A percentile compares a stretch with the other conserved stretches of the same genome.
Evolutionary conservation across 2,113 vertebrate genomes (phyloP).

Genomic region (Hepsetus odoe): DNA sequence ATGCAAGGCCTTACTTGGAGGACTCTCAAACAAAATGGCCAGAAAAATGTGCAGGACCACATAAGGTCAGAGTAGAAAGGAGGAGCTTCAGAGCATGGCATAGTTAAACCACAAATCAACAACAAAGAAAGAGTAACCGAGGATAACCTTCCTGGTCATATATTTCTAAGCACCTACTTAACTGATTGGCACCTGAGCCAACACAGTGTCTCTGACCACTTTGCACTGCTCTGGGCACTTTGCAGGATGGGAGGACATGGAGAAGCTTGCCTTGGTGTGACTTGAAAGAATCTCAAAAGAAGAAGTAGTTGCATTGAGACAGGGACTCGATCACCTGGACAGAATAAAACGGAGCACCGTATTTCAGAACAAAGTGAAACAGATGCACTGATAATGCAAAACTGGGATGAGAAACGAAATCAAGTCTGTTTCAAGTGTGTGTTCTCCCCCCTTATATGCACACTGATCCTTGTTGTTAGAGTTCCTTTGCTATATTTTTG

Average conservation of each 20-base stretch:
- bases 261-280: slow-evolving; percentile 11
- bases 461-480: slow-evolving; percentile 68
- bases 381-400: slow-evolving; percentile 53
- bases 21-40: slow-evolving; percentile 11
- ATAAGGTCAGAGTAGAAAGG: not conserved
- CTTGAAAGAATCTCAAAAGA: slow-evolving; percentile 25
- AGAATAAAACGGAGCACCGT: slow-evolving; percentile 33
- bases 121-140: slow-evolving; percentile 19
- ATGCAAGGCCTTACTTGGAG: slow-evolving; percentile 19
- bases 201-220: slow-evolving; percentile 62
- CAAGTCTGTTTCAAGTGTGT: slow-evolving; percentile 52
- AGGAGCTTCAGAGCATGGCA: not conserved
- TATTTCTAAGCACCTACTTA: slow-evolving; percentile 42
- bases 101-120: slow-evolving; percentile 22
- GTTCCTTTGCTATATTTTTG: slow-evolving; percentile 82
- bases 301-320: slow-evolving; percentile 40
- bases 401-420: slow-evolving; percentile 48
- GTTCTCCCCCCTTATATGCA: slow-evolving; percentile 59
- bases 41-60: slow-evolving; percentile 13
- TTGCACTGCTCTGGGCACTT: slow-evolving; percentile 37
- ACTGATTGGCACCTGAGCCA: slow-evolving; percentile 26
- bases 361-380: slow-evolving; percentile 49
- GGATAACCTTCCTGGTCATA: slow-evolving; percentile 14
- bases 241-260: slow-evolving; percentile 40
- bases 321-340: slow-evolving; percentile 46